Evolutionary conservation across 2,888 invertebrate genomes (phyloP), one percentile per base, ranked within the genome.

Genomic region (Gymnocheta viridis): DNA sequence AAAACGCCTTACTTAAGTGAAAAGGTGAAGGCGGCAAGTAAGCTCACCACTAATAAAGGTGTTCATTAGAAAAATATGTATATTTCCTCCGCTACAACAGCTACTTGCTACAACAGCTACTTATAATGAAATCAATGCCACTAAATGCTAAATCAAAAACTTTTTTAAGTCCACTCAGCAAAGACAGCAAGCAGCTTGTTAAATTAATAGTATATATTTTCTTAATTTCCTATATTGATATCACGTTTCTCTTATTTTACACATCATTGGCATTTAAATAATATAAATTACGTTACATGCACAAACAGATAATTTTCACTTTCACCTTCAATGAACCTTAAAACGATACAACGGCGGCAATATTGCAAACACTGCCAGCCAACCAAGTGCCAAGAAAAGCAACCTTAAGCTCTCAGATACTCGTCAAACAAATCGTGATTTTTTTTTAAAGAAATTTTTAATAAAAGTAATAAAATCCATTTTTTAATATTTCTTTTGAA

Each of bases 271-370:
- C 70, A 69, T 56, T 38, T 41, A 38, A 54, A 78, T 60, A 56
- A 58, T 44, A 62, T 17, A 38, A 54, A 64, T 47, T 27, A 66
- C 56, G 47, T 82, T 54, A 29, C 74, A 82, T 62, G 38, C 49
- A 44, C 58, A 62, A 49, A 67, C 62, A 27, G 22, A 70, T 77
- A 70, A 69, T 69, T 81, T 84, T 84, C 73, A 78, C 84, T 84
- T 84, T 84, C 84, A 84, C 84, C 84, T 84, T 81, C 81, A 84
- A 81, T 81, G 84, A 84, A 84, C 84, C 84, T 81, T 64, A 81
- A 56, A 64, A 27, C 38, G 62, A 38, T 14, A 47, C 38, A 54
- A 27, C 47, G n/a, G 66, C 24, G 17, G 41, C 73, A 62, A 49
- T 51, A 35, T 14, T 74, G 49, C 3, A 17, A 1, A 56, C 6